Evolutionary conservation across 2,888 invertebrate genomes (phyloP).

Genomic region (Dermolepida albohirtum): DNA sequence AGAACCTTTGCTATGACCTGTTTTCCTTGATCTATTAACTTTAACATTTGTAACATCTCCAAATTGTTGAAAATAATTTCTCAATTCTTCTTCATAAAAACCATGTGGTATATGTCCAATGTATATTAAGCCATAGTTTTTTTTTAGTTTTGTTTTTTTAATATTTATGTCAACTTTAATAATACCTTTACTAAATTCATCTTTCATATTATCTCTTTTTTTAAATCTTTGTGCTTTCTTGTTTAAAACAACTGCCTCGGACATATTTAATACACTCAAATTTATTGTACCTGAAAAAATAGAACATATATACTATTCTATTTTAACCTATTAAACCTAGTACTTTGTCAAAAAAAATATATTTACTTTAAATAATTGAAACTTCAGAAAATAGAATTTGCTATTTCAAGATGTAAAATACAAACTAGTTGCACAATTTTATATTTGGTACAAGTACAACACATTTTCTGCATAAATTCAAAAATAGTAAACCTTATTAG

Average conservation of each 20-base stretch:
- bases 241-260: conserved; percentile 64
- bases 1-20: conserved; percentile 87
- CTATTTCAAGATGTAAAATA: no score
- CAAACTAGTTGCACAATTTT: no score
- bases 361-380: no score
- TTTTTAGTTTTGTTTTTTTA: conserved; percentile 49
- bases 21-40: conserved; percentile 83
- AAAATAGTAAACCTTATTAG: no score
- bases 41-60: conserved; percentile 84
- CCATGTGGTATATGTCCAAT: conserved; percentile 91
- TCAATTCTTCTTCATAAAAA: conserved; percentile 90
- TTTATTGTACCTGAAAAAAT: no score
- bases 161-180: conserved; percentile 68
- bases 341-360: no score
- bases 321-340: no score
- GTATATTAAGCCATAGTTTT: conserved; percentile 74
- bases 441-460: no score
- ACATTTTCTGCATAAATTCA: no score
- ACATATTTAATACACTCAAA: neutral
- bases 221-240: conserved; percentile 68
- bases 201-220: conserved; percentile 69
- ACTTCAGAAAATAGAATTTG: no score
- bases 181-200: conserved; percentile 66
- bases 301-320: no score
- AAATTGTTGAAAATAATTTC: conserved; percentile 90